These are phyloP conservation scores for Pomacea canaliculata DNA, from an alignment of 2,888 invertebrate genomes.

Conservation along the genomic window DNA sequence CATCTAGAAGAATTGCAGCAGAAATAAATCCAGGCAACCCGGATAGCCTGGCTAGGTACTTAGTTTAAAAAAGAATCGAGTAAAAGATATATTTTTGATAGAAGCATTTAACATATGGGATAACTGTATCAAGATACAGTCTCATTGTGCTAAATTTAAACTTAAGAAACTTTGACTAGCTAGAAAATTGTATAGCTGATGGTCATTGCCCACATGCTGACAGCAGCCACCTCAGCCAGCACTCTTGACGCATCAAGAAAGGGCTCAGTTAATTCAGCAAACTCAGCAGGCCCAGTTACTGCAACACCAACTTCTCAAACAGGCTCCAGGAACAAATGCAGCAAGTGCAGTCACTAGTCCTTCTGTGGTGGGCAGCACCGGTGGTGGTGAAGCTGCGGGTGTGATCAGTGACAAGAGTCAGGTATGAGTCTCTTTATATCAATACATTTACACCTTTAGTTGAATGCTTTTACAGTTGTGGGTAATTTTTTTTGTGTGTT, in stretches of 20 bases:
- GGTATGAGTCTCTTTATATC: neutral
- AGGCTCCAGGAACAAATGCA: conserved; percentile 53
- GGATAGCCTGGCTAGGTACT: no score
- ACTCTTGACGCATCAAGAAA: conserved; percentile 68
- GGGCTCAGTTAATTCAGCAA: conserved; percentile 48
- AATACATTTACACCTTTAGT: neutral
- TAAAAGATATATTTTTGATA: no score
- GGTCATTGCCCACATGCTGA: neutral
- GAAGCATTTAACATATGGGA: no score
- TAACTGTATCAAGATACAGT: no score
- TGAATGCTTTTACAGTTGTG: no score
- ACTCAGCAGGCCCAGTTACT: conserved; percentile 45
- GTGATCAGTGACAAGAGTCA: conserved; percentile 20
- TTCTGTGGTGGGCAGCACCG: conserved; percentile 7
- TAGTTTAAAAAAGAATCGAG: no score
- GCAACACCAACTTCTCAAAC: conserved; percentile 45
- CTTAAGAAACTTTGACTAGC: no score
- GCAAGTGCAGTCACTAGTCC: conserved; percentile 29
- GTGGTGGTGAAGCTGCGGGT: conserved; percentile 1
- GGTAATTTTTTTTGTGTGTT: no score
- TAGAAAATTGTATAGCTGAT: no score
- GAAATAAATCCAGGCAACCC: no score
- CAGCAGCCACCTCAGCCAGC: conserved; percentile 19
- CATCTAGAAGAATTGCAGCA: no score
- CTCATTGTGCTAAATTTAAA: no score